Percentiles rank a stretch among this genome's conserved stretches.
Conservation (phyloP, 2,888 invertebrate genomes). For the Axea sp. region DNA sequence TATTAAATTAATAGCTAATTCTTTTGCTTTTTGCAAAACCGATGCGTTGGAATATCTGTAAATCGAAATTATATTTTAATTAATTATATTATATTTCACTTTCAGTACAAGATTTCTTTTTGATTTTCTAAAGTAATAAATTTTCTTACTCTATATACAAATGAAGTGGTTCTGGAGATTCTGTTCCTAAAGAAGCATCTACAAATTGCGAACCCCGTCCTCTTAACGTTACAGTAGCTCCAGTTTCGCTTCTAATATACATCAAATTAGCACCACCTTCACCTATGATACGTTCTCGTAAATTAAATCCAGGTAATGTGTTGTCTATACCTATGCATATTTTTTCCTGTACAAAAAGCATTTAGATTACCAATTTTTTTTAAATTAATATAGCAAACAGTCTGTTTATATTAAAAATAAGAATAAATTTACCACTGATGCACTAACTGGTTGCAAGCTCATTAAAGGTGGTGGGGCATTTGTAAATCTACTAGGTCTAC, state of each 20-base stretch:
- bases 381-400: no score
- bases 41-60: slow-evolving; percentile 85
- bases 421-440: slow-evolving; percentile 71
- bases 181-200: slow-evolving; percentile 81
- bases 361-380: no score
- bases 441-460: slow-evolving; percentile 78
- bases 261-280: slow-evolving; percentile 86
- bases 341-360: slow-evolving; percentile 82
- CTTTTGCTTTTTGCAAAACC: slow-evolving; percentile 85
- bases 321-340: slow-evolving; percentile 88
- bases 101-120: no score
- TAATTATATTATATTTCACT: no score
- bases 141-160: slow-evolving; percentile 86
- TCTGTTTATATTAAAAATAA: no score
- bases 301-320: slow-evolving; percentile 87
- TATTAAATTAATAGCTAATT: slow-evolving; percentile 87
- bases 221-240: slow-evolving; percentile 87
- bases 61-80: no score
- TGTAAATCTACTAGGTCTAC: slow-evolving; percentile 78
- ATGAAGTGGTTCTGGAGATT: slow-evolving; percentile 87
- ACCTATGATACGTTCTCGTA: slow-evolving; percentile 87
- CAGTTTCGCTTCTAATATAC: slow-evolving; percentile 89
- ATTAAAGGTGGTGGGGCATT: slow-evolving; percentile 80
- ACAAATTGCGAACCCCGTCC: slow-evolving; percentile 84
- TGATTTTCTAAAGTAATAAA: no score